Percentiles rank a stretch among this genome's conserved stretches.
Conservation (phyloP, 2,113 vertebrate species). For the Cynopterus brachyotis region DNA sequence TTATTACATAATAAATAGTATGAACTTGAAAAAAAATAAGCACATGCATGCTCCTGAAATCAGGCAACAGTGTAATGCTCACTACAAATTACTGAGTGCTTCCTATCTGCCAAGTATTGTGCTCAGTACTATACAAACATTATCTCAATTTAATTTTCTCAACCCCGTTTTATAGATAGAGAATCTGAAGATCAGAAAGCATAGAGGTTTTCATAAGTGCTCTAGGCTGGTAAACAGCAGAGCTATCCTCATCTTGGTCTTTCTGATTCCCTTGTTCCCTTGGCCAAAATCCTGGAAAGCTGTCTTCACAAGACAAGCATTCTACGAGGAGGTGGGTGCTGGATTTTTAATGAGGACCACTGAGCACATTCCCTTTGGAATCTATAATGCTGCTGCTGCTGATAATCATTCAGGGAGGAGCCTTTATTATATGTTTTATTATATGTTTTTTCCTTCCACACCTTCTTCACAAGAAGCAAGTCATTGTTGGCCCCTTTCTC, state of each 20-base stretch:
- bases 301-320: constrained; percentile 1
- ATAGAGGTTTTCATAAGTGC: not conserved
- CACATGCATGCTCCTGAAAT: not conserved
- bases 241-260: not conserved
- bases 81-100: not conserved
- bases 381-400: not conserved
- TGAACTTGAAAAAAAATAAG: constrained; percentile 32
- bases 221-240: not conserved
- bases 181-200: constrained; percentile 1
- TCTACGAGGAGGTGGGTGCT: not conserved
- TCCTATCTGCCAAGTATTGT: not conserved
- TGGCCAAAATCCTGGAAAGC: not conserved
- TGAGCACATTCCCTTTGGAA: not conserved
- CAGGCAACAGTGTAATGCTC: not conserved
- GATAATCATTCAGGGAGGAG: not conserved
- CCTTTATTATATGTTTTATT: constrained; percentile 3
- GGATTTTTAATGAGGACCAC: not conserved
- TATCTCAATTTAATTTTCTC: constrained; percentile 25
- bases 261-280: not conserved
- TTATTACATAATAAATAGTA: no score
- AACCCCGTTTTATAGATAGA: not conserved
- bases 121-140: not conserved
- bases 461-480: not conserved
- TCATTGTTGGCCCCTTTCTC: not conserved
- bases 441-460: not conserved